Evolutionary conservation across 2,888 invertebrate species (phyloP), one percentile per base, ranked within the genome.

Genomic region (Synergus laeviventris): DNA sequence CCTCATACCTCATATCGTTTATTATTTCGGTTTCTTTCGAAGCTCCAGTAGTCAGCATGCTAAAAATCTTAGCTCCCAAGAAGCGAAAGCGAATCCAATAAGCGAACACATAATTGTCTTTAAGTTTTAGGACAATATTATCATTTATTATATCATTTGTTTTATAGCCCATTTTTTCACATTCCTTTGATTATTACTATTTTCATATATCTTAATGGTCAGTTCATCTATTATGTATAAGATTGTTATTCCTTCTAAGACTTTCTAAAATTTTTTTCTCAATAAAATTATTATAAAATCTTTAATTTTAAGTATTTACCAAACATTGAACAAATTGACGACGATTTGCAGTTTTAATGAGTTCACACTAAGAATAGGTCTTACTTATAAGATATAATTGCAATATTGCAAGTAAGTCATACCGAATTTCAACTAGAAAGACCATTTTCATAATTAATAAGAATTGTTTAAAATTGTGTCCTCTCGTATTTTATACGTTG

Each of bases 41-140:
- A 90, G 96, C 97, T 66, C 97, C 97, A 64, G 94, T 96, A 74
- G 96, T 97, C 82, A 95, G 96, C 78, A 95, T 97, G 94, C 92
- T 97, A 62, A 95, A 96, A 91, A 94, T 95, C 76, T 79, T 91
- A 24, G 86, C 91, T 8, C 91, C 91, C 21, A 90, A 88, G 54
- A 91, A 90, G 76, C 85, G 89, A 74, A 90, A 88, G 78, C 86
- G 89, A 74, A 87, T 90, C 76, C 87, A 88, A 76, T 90, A 81
- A 86, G 60, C 12, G n/a, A 61, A 39, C 21, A 21, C 12, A 16
- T 49, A 59, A 73, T 60, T 78, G 70, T 77, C 70, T 74, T 75
- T 14, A 76, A 76, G 11, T 24, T 75, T 66, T 59, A 70, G 31
- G 42, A 39, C 75, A 81, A 62, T n/a, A n/a, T 31, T 31, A 5